Conservation (phyloP, 2,888 invertebrate genomes). For the Drosophila nr. perissopoda region DNA sequence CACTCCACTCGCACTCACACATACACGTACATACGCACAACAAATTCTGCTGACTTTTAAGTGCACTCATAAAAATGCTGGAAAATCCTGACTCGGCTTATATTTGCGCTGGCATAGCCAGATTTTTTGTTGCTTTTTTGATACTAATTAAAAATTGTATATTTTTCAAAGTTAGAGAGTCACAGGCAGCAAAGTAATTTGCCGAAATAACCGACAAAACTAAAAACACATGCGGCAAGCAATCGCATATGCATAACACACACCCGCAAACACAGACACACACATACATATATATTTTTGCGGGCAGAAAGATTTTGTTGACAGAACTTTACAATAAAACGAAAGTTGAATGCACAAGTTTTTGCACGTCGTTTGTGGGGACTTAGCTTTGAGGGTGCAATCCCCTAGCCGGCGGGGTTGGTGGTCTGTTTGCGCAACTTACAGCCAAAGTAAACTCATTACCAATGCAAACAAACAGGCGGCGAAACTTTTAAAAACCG, state of each 20-base stretch:
- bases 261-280: constrained; percentile 11
- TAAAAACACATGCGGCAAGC: constrained; percentile 60
- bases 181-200: constrained; percentile 60
- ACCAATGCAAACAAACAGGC: constrained; percentile 81
- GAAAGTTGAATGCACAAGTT: constrained; percentile 80
- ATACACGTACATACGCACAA: background rate
- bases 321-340: constrained; percentile 79
- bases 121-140: constrained; percentile 29
- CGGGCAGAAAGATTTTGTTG: constrained; percentile 71
- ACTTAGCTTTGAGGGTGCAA: constrained; percentile 48
- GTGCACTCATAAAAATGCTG: constrained; percentile 31
- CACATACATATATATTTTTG: constrained; percentile 46
- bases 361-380: constrained; percentile 45
- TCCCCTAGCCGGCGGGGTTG: constrained; percentile 18
- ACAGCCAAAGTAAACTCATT: constrained; percentile 82
- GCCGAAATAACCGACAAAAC: constrained; percentile 49
- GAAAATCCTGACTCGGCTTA: constrained; percentile 14
- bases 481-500: constrained; percentile 67
- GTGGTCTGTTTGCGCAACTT: constrained; percentile 77
- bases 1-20: constrained; percentile 5
- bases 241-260: constrained; percentile 28
- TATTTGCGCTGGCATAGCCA: constrained; percentile 35
- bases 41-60: constrained; percentile 63
- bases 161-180: constrained; percentile 71
- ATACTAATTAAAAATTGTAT: constrained; percentile 76